Evolutionary conservation across 1,140 invertebrate genomes (phyloP).

Genomic region (Maniola jurtina): DNA sequence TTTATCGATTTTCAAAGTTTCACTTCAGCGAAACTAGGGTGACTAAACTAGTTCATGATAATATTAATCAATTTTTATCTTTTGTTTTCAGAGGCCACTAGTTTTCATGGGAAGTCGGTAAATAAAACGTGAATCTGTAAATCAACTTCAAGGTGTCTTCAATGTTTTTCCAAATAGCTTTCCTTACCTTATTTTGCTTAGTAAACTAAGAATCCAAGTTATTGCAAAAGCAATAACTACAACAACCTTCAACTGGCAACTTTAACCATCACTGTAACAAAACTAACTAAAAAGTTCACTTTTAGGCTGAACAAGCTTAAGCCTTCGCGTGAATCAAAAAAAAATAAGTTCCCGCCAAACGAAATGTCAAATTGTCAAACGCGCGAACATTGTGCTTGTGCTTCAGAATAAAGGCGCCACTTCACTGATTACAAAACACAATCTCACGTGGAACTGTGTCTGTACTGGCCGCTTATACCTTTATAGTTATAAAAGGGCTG

Average conservation of each 20-base stretch:
- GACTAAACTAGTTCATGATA: too few relatives aligned
- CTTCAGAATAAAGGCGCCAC: constrained; percentile 69
- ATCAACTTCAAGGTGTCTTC: constrained; percentile 8
- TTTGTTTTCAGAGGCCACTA: constrained; percentile 57
- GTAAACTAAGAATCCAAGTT: constrained; percentile 69
- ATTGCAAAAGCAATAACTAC: constrained; percentile 70
- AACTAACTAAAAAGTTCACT: constrained; percentile 32
- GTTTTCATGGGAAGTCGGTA: constrained; percentile 50
- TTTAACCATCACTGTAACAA: constrained; percentile 59
- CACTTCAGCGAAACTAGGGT: too few relatives aligned
- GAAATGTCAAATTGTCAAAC: constrained; percentile 74
- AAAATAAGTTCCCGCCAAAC: constrained; percentile 69
- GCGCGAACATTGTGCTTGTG: constrained; percentile 67
- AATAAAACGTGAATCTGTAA: constrained; percentile 10
- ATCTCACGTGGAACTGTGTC: constrained; percentile 74
- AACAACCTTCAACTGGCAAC: constrained; percentile 60
- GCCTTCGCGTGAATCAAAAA: constrained; percentile 37
- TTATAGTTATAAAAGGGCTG: constrained; percentile 68
- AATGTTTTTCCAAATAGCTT: background rate
- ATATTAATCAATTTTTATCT: constrained; percentile 12
- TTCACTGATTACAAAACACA: constrained; percentile 77
- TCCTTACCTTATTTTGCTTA: constrained; percentile 53
- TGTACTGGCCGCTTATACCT: constrained; percentile 58
- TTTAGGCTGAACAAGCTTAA: constrained; percentile 36
- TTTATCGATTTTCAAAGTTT: too few relatives aligned